Percentiles rank a stretch among this genome's conserved stretches.
Conservation (phyloP, 1,140 invertebrate genomes). For the Eulimnadia texana region DNA sequence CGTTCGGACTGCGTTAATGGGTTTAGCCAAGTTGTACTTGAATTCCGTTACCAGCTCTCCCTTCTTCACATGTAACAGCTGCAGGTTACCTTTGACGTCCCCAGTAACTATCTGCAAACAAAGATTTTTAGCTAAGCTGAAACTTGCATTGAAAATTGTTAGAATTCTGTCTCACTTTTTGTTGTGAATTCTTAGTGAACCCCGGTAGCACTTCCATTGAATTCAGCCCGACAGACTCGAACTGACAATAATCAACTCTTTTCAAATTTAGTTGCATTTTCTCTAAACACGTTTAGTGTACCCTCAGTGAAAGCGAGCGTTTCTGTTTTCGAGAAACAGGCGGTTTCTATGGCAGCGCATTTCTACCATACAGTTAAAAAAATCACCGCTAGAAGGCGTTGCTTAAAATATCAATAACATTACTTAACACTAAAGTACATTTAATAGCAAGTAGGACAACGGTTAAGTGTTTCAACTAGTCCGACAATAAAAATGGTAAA, state of each 20-base stretch:
- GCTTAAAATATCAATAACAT: too few relatives aligned
- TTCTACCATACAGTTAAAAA: too few relatives aligned
- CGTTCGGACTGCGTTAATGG: neutral
- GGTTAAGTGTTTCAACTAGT: too few relatives aligned
- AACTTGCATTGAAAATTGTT: neutral
- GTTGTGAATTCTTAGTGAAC: neutral
- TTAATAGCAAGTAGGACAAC: too few relatives aligned
- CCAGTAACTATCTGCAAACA: neutral
- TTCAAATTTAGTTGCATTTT: neutral
- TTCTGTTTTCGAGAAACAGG: too few relatives aligned
- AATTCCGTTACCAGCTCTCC: conserved; percentile 2
- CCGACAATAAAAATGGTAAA: too few relatives aligned
- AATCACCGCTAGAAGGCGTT: too few relatives aligned
- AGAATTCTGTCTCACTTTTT: neutral
- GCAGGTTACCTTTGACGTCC: neutral
- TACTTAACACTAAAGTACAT: too few relatives aligned
- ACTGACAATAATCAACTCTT: neutral
- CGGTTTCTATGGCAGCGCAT: too few relatives aligned
- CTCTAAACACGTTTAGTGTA: too few relatives aligned
- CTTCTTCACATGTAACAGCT: conserved; percentile 1
- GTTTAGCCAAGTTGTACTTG: neutral
- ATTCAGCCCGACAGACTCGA: neutral
- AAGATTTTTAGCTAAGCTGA: neutral
- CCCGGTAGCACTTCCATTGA: neutral
- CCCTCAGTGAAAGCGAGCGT: too few relatives aligned